Evolutionary conservation across 2,113 vertebrate species (phyloP), one percentile per base, ranked within the genome.

Genomic region (Pterocles burchelli): DNA sequence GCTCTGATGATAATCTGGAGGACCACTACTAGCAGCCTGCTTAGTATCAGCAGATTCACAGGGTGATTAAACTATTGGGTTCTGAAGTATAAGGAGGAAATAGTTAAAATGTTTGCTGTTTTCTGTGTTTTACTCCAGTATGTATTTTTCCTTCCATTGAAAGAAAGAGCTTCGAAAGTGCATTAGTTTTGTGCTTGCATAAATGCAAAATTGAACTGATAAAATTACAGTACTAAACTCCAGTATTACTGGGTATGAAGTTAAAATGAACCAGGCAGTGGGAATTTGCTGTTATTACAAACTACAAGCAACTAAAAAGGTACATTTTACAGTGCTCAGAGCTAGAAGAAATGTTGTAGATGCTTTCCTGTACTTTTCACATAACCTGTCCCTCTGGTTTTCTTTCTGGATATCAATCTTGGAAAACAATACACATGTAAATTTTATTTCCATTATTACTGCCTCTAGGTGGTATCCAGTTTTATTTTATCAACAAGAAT

Each of bases 401-500:
- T 92, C 72, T 94, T 93, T 36, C 54, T 91, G 51, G 81, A 45
- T 75, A 93, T 83, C 80, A 87, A 17, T 93, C 90, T 76, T 48
- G n/a, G 65, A 95, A 96, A 63, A 78, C 34, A 93, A 93, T 90
- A 52, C 36, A 93, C n/a, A 90, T 82, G 80, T 77, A 97, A 94
- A 95, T 95, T 96, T n/a, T 74, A 61, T 96, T 96, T 89, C 12
- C n/a, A 38, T 85, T 87, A 38, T 62, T 74, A 92, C 26, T 89
- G 72, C 54, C 88, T 96, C 93, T 57, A 96, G 88, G 59, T 91
- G 36, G 8, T 36, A 85, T 87, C 18, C 66, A 85, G 89, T 91
- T 88, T 90, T 93, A 88, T 96, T 88, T 93, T 95, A 89, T 87
- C 52, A 94, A 85, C 43, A 88, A 63, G 46, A 96, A 95, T 95